These are phyloP conservation scores for Scleropages formosus DNA, from an alignment of 2,797 vertebrate species.

Conservation along the genomic window DNA sequence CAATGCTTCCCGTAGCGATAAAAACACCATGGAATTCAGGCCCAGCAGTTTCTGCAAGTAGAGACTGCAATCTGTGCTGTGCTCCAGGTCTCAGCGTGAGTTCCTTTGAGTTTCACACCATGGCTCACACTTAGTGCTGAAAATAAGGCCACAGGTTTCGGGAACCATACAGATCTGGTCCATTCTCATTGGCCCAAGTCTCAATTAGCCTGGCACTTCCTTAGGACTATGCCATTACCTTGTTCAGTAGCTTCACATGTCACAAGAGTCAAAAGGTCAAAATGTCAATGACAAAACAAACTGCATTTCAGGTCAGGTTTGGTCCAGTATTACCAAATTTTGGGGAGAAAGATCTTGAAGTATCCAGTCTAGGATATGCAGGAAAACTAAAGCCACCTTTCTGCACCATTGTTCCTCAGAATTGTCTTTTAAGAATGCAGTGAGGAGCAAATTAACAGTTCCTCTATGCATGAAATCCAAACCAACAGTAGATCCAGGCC, in stretches of 20 bases:
- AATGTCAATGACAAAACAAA: not conserved
- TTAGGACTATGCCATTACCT: not conserved
- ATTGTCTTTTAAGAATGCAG: not conserved
- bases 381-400: not conserved
- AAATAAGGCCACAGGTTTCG: not conserved
- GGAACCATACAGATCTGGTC: conserved; percentile 16
- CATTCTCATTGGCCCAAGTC: not conserved
- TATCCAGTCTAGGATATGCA: too few relatives aligned
- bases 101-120: not conserved
- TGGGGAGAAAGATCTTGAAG: too few relatives aligned
- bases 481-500: not conserved
- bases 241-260: not conserved
- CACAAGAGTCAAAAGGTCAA: not conserved
- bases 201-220: conserved; percentile 16
- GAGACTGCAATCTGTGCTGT: not conserved
- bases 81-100: not conserved
- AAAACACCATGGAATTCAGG: not conserved
- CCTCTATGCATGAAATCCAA: not conserved
- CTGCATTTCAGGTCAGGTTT: not conserved
- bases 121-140: not conserved
- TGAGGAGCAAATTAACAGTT: not conserved
- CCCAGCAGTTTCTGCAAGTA: not conserved
- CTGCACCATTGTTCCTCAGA: not conserved
- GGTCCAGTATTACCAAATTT: too few relatives aligned
- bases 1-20: not conserved